phyloP scores from a whole-genome alignment of 2,797 vertebrate species.

The Pogoniulus pusillus region DNA sequence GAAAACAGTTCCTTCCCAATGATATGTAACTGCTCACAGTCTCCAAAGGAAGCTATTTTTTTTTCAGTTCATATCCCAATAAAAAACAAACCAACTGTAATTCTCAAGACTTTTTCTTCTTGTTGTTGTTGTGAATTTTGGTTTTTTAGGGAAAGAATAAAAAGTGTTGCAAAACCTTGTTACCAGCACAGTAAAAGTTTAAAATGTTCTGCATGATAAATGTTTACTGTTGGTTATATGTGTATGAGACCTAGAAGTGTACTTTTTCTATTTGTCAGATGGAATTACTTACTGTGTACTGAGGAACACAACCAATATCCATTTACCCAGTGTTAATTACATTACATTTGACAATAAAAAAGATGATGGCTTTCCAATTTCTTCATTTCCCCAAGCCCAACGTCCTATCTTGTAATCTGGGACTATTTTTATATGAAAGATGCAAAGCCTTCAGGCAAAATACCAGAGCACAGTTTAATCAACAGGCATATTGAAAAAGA shows the following conservation, averaged over 20 bases:
- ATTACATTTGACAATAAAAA: background rate
- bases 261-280: background rate
- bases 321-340: background rate
- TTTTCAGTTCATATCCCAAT: background rate
- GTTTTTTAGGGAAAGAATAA: background rate
- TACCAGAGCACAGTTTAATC: background rate
- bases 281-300: background rate
- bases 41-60: background rate
- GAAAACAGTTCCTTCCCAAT: conserved; percentile 37
- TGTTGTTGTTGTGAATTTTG: background rate
- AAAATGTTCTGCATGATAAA: background rate
- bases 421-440: background rate
- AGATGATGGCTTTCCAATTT: background rate
- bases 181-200: background rate
- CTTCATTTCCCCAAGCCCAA: background rate
- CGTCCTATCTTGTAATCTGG: background rate
- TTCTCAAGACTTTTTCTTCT: background rate
- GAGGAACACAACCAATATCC: background rate
- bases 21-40: conserved; percentile 14
- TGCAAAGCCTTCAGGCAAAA: background rate
- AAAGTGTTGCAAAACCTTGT: background rate
- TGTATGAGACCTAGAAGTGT: background rate
- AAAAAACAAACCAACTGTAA: background rate
- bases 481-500: background rate
- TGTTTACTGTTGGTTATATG: background rate